Evolutionary conservation across 2,113 vertebrate species (phyloP).

Genomic region (Acanthisitta chloris): DNA sequence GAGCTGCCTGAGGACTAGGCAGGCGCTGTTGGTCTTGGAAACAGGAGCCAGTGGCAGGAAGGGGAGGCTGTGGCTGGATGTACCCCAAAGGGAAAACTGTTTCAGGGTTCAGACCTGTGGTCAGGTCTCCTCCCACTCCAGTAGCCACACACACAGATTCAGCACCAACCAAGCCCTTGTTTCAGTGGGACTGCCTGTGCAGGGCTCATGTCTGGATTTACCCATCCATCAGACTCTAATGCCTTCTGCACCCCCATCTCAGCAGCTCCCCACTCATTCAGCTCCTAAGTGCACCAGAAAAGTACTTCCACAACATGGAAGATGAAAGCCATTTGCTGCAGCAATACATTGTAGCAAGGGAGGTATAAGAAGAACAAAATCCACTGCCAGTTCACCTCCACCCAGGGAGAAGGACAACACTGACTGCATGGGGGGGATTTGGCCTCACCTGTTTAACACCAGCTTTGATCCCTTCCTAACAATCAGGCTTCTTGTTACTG

Average conservation of each 20-base stretch:
- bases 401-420: neutral
- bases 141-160: neutral
- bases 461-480: neutral
- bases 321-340: neutral
- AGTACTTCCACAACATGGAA: neutral
- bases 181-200: neutral
- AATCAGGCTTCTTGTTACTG: neutral
- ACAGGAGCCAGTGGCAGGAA: neutral
- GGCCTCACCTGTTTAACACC: neutral
- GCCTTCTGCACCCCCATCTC: neutral
- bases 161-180: neutral
- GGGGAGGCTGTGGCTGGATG: neutral
- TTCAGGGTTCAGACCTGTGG: rapidly evolving
- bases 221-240: neutral
- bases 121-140: neutral
- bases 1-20: neutral
- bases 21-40: neutral
- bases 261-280: neutral
- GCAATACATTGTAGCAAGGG: neutral
- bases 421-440: neutral
- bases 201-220: neutral
- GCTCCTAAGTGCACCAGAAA: neutral
- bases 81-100: neutral
- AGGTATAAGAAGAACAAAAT: neutral
- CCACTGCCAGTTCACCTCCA: neutral